These are phyloP conservation scores for Philopotamus ludificatus DNA, from an alignment of 1,140 invertebrate genomes.

Conservation along the genomic window DNA sequence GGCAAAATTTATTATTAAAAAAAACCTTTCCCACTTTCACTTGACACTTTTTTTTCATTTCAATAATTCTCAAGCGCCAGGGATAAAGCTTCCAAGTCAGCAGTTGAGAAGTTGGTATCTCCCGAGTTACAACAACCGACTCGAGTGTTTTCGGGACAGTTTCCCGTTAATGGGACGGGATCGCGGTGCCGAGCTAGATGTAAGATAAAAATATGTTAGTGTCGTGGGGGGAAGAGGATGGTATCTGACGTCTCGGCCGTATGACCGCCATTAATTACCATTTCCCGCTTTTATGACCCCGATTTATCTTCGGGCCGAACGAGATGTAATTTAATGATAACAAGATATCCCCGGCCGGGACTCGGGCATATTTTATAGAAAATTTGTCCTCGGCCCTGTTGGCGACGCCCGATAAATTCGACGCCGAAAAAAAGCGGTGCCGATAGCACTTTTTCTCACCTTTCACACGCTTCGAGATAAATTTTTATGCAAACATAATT, in stretches of 20 bases:
- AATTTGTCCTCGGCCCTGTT: background rate
- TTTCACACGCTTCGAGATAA: background rate
- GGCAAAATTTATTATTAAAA: too few species aligned
- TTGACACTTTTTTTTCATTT: too few species aligned
- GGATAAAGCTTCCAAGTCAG: too few species aligned
- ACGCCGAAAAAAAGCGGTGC: background rate
- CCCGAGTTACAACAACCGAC: too few species aligned
- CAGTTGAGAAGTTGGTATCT: too few species aligned
- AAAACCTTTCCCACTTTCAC: too few species aligned
- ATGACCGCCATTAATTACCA: constrained; percentile 22
- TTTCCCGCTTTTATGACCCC: constrained; percentile 7
- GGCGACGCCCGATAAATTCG: background rate
- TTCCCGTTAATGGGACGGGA: too few species aligned
- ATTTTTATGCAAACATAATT: background rate
- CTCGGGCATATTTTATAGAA: constrained; percentile 15
- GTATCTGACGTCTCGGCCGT: constrained; percentile 6
- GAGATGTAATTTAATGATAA: constrained; percentile 21
- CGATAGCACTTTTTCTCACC: background rate
- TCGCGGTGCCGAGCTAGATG: too few species aligned
- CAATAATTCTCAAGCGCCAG: too few species aligned
- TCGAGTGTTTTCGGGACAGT: too few species aligned
- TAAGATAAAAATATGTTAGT: too few species aligned
- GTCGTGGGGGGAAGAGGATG: too few species aligned
- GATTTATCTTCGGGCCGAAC: constrained; percentile 18
- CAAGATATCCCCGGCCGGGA: constrained; percentile 8